Base-by-base conservation (phyloP, 2,113 vertebrate species). In the Colinus virginianus region DNA sequence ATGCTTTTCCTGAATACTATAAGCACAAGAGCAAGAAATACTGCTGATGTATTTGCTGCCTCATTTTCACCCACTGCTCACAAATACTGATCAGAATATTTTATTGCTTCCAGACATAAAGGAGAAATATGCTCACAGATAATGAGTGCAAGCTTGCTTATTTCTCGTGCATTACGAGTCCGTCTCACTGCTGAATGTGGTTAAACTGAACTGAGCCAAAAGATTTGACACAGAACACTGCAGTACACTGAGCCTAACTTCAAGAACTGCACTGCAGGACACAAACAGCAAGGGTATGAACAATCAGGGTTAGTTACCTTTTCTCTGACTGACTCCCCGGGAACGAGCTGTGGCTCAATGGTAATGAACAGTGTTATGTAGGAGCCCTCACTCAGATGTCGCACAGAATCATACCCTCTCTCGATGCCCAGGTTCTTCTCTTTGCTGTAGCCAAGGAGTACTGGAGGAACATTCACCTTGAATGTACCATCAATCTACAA, bases 291-390 rank as follows among this genome's bases (percentile, higher is more conserved):
- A 34, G 46, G 23, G 7, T 11, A 25, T 53, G 64, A 69, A 49
- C 32, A 66, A 58, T 69, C 66, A 18, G 21, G 34, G 59, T 63
- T 6, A 78, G 21, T 92, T 96, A 99, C 99, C 98, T 99, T 99
- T 87, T 99, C 99, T 91, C 98, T 97, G 48, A 99, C 77, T 0
- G 98, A 77, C 95, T 99, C 99, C 88, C 98, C 99, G 1, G 99
- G 99, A 78, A 99, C 96, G 79, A 99, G 98, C 95, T 99, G 99
- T 12, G 99, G 99, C 67, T 99, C 98, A 3, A 98, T 98, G 74
- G 99, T 99, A 96, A 99, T 98, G 86, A 99, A 99, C 45, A 99
- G 97, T 1, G 98, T 98, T 94, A 99, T 90, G n/a, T 99, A 99
- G 0, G 98, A 97, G 59, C 99, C 99, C 38, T 99, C 98, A 2